Evolutionary conservation across 2,888 invertebrate species (phyloP), one percentile per base, ranked within the genome.

Genomic region (Torymus tubicola): DNA sequence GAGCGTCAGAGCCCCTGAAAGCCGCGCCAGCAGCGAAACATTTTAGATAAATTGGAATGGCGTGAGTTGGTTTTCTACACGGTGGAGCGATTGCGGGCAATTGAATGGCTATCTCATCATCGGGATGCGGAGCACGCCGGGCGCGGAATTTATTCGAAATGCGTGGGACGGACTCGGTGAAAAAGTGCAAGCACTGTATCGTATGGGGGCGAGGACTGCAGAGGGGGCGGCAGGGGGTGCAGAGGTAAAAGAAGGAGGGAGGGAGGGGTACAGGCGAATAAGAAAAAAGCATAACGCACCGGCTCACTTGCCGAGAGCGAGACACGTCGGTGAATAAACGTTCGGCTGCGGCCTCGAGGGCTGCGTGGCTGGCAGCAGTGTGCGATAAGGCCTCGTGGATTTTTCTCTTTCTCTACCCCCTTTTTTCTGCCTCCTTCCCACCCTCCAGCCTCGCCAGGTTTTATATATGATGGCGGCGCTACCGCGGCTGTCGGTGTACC

Each of bases 21-120:
- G 3, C 18, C 21, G 21, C 61, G 12, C 61, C 1, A 31, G 57
- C 69, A 31, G 57, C 69, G 57, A 69, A 69, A 69, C 69, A 21
- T 69, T 69, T 69, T 69, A 69, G 69, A 69, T 58, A 69, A 69
- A 69, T 69, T 69, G 69, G 10, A 57, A 69, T 64, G 24, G 24
- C 24, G 24, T 24, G 24, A 24, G 24, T 24, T 31, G 69, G 16
- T 50, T 24, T 16, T 16, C 2, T 13, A 14, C 65, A 12, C 52
- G 16, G 52, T 18, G 21, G 18, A 21, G 18, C 53, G n/a, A 14
- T 68, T 55, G 53, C 67, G 42, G 52, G 52, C 65, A 65, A 65
- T 65, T 65, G 52, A 65, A 50, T 52, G 65, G 52, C n/a, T 58
- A 16, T 58, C 58, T 58, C 58, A 58, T 58, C 58, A 58, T 58